Conservation (phyloP, 2,888 invertebrate genomes). For the Xanthorhoe spadicearia region DNA sequence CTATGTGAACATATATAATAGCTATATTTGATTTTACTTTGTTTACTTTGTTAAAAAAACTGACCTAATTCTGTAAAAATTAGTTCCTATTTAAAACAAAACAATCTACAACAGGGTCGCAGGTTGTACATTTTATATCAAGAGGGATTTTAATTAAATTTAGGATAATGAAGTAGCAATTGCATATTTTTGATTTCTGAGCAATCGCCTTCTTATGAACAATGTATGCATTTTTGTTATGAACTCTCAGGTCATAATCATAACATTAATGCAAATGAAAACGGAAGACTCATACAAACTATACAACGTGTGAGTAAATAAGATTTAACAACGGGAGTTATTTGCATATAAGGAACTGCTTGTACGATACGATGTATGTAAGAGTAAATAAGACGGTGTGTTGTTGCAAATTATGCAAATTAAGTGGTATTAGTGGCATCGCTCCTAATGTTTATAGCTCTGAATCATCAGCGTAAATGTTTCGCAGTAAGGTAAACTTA, state of each 20-base stretch:
- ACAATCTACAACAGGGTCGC: too few relatives aligned
- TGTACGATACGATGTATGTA: background rate
- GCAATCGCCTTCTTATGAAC: too few relatives aligned
- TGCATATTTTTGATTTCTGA: too few relatives aligned
- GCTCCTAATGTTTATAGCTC: conserved; percentile 17
- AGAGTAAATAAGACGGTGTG: conserved; percentile 20
- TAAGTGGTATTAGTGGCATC: conserved; percentile 16
- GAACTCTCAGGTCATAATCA: too few relatives aligned
- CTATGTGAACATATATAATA: too few relatives aligned
- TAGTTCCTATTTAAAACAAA: too few relatives aligned
- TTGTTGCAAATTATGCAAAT: conserved; percentile 34
- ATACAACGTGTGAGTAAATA: conserved; percentile 15
- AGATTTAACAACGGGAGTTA: conserved; percentile 14
- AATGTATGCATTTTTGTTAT: background rate
- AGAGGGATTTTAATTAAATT: too few relatives aligned
- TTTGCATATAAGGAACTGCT: background rate
- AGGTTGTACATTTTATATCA: too few relatives aligned
- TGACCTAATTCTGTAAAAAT: too few relatives aligned
- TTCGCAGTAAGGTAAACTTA: background rate
- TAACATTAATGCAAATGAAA: conserved; percentile 10
- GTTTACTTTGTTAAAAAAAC: too few relatives aligned
- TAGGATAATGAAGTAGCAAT: too few relatives aligned
- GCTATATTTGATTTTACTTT: too few relatives aligned
- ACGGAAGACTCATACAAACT: conserved; percentile 5
- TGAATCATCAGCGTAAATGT: conserved; percentile 24